Evolutionary conservation across 2,797 vertebrate genomes (phyloP).

Genomic region (Schizothorax lantsangensis): DNA sequence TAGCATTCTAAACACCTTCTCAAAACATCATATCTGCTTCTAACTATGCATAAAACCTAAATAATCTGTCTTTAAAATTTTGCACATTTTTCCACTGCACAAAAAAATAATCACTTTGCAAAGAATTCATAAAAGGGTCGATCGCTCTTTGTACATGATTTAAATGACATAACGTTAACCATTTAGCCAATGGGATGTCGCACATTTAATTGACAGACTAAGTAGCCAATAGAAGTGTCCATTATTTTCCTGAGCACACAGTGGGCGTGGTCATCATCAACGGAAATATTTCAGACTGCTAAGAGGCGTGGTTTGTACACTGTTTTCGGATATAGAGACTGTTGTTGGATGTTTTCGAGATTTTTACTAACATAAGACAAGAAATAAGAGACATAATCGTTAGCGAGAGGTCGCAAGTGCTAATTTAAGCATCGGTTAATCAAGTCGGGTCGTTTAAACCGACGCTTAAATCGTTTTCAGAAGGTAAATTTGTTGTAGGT

Average conservation of each 20-base stretch:
- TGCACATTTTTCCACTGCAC: not conserved
- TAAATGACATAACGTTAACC: not conserved
- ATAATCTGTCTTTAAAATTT: not conserved
- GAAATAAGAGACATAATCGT: not conserved
- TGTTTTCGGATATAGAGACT: constrained; percentile 10
- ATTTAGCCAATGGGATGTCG: constrained; percentile 19
- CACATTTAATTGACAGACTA: constrained; percentile 8
- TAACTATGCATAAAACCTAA: not conserved
- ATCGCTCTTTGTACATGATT: not conserved
- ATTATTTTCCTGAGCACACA: not conserved
- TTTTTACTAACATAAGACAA: not conserved
- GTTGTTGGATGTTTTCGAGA: not conserved
- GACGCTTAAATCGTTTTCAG: constrained; percentile 44
- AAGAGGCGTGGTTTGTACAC: constrained; percentile 20
- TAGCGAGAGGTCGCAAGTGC: not conserved
- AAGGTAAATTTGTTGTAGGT: constrained; percentile 53
- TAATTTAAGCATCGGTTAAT: constrained; percentile 3
- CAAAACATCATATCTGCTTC: not conserved
- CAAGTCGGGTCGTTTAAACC: constrained; percentile 47
- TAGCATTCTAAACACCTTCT: not conserved
- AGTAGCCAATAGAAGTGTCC: constrained; percentile 15
- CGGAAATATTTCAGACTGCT: constrained; percentile 14
- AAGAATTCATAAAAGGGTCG: not conserved
- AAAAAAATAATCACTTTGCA: not conserved
- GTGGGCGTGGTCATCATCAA: constrained; percentile 25